Evolutionary conservation across 1,140 invertebrate genomes (phyloP), one percentile per base, ranked within the genome.

Genomic region (Ceratitis capitata): DNA sequence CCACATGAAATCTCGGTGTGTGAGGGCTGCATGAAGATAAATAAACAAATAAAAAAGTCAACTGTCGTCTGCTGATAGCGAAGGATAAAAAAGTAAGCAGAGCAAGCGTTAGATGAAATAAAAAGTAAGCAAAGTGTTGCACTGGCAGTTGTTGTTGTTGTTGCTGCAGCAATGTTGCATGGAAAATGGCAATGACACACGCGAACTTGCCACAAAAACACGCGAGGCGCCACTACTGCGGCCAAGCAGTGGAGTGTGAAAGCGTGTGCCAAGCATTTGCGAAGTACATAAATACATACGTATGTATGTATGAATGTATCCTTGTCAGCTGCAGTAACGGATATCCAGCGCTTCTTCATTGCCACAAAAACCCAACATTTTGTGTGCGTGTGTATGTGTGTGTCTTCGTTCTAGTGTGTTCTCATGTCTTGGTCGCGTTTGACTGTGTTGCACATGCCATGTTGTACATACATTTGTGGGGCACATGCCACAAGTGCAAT

Each of bases 401-500:
- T 23, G 6, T 9, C 26, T 23, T 61, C 32, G 58, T 32, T 29
- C n/a, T 64, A 16, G 23, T 64, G 23, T 23, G 23, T 26, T 23
- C 58, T 7, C 29, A 56, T 23, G 51, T 9, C 23, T n/a, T 12
- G 51, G 61, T 5, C 5, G 14, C 61, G 39, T 39, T 78, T 78
- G 69, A n/a, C n/a, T 78, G 35, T 78, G 19, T 78, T 78, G 69
- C n/a, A n/a, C n/a, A n/a, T 78, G 69, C 32, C 69, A 78, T 78
- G 69, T 78, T 78, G 69, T 78, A 78, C 69, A 78, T 78, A 78
- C 69, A 78, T 45, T 78, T 78, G 69, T 47, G 69, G 69, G 69
- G 69, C 69, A 45, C 69, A 78, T 78, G 69, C 69, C 69, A 78
- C 69, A 78, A 78, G 69, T 78, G 69, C 69, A 78, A 78, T 78